Evolutionary conservation across 64 coral and sea anemone species (phyloP), one percentile per base, ranked within the genome.

Genomic region (Hydrozoanthus tunicans): DNA sequence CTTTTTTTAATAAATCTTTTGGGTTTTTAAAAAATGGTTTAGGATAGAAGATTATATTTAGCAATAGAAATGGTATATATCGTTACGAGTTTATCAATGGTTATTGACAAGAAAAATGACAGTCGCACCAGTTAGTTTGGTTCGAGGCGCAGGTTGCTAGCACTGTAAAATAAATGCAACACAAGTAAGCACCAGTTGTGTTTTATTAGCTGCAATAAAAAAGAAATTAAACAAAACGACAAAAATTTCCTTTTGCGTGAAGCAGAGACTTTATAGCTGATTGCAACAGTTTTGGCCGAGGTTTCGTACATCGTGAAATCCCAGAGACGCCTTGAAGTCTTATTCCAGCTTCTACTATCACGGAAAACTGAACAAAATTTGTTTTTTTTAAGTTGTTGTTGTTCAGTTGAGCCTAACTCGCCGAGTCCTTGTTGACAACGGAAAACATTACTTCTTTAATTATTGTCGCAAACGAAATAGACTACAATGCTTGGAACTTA

Each of bases 171-270:
- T 23, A 88, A 88, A 88, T 73, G 55, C 25, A 59, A 4, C 56
- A 88, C 84, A 72, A 58, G 84, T 13, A 59, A 43, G 70, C n/a
- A 88, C 84, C 84, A 12, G 84, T 58, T 15, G 23, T n/a, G 54
- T n/a, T 70, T 51, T 56, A 74, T 43, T 76, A 5, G 60, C 56
- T 24, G 6, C 23, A 59, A 88, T 60, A 53, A 67, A 64, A 58
- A 70, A 56, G 53, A 88, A 71, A 88, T 73, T 27, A 43, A 72
- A 72, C 20, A 58, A 84, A 52, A 12, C 5, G 9, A 53, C 5
- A 76, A 5, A 43, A 24, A 25, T 26, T 7, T 23, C 24, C 13
- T 51, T 52, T 76, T 26, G 12, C 10, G 0, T 52, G 11, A 4
- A 17, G 7, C 4, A 71, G 68, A 4, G 15, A 7, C 7, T 6